A percentile compares a stretch with the other conserved stretches of the same genome.
phyloP scores from a whole-genome alignment of 1,140 invertebrate species.

The Hyles vespertilio region DNA sequence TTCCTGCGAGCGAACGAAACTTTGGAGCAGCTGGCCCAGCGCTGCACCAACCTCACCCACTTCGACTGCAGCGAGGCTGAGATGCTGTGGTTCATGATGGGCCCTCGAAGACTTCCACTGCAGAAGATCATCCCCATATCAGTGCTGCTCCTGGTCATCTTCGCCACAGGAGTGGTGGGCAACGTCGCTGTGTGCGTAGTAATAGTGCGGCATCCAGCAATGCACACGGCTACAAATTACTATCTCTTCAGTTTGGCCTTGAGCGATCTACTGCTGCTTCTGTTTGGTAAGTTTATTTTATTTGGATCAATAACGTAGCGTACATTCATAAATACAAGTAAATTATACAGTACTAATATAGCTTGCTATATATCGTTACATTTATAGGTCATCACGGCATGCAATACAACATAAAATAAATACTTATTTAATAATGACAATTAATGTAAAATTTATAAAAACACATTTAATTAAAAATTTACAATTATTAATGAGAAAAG shows the following conservation, averaged over 20 bases:
- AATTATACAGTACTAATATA: no score
- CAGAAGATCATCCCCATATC: slow-evolving; percentile 79
- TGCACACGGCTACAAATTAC: slow-evolving; percentile 93
- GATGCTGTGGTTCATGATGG: slow-evolving; percentile 70
- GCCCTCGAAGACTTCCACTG: slow-evolving; percentile 70
- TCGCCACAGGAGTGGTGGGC: slow-evolving; percentile 90
- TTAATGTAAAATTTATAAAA: no score
- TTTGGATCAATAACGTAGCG: no score
- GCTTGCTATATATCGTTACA: no score
- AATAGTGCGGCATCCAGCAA: slow-evolving; percentile 86
- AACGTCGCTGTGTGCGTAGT: slow-evolving; percentile 94
- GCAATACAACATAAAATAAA: no score
- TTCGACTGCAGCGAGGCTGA: slow-evolving; percentile 75
- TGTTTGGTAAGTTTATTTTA: slow-evolving; percentile 79
- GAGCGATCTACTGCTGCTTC: slow-evolving; percentile 84
- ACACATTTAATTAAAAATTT: no score
- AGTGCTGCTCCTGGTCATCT: slow-evolving; percentile 86
- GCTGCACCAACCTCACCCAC: slow-evolving; percentile 54
- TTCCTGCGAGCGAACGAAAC: slow-evolving; percentile 50
- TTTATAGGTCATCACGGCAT: no score
- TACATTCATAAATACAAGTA: no score
- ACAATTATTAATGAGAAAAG: no score
- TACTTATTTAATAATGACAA: no score
- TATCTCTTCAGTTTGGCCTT: slow-evolving; percentile 93
- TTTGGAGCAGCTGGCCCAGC: slow-evolving; percentile 33